phyloP scores from a whole-genome alignment of 2,888 invertebrate species.

The Choreutis nemorana region DNA sequence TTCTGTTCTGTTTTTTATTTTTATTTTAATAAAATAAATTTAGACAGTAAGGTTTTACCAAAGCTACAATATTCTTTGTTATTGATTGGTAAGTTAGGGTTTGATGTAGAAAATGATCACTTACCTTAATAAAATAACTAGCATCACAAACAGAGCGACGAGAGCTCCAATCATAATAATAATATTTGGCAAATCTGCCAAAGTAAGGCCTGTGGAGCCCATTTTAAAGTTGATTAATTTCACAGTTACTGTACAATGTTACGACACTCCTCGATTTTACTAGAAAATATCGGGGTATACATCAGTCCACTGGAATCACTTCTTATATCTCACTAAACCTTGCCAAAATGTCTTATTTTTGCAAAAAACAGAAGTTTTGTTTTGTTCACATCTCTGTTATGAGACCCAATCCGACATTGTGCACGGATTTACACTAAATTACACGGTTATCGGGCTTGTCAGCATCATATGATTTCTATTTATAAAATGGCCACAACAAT shows the following conservation, averaged over 20 bases:
- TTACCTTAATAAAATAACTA: constrained; percentile 78
- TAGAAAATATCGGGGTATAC: constrained; percentile 22
- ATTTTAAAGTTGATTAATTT: constrained; percentile 25
- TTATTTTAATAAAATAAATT: no score
- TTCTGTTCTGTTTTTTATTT: no score
- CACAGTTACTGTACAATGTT: constrained; percentile 15
- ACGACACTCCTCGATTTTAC: constrained; percentile 22
- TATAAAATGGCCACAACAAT: constrained; percentile 36
- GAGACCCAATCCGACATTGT: no score
- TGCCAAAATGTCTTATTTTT: constrained; percentile 28
- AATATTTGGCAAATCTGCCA: constrained; percentile 79
- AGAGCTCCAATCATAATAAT: constrained; percentile 77
- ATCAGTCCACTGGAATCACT: constrained; percentile 33
- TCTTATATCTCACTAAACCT: constrained; percentile 28
- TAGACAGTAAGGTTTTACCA: no score
- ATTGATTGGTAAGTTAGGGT: no score
- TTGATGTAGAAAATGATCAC: no score
- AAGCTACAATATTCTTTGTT: no score
- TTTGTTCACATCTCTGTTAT: no score
- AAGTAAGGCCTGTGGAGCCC: constrained; percentile 66
- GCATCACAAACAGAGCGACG: constrained; percentile 77
- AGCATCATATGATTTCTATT: constrained; percentile 24
- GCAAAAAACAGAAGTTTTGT: constrained; percentile 24
- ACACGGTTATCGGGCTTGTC: no score
- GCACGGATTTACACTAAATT: constrained; percentile 28